Conservation (phyloP, 2,113 vertebrate genomes). For the Sminthopsis crassicaudata region DNA sequence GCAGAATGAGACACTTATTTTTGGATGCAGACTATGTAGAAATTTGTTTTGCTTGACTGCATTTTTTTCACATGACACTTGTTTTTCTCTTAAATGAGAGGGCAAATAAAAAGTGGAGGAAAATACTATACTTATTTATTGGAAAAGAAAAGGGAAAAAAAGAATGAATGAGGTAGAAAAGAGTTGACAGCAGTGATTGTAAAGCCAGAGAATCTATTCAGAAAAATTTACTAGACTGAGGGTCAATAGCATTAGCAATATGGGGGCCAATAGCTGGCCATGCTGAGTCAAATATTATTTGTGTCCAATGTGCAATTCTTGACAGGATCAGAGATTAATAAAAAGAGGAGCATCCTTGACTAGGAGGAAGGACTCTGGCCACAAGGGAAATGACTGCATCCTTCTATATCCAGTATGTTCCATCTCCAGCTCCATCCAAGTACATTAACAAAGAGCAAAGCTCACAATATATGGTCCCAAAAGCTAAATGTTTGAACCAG, state of each 20-base stretch:
- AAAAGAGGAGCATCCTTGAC: neutral
- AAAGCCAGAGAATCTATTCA: neutral
- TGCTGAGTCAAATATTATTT: neutral
- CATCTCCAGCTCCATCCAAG: neutral
- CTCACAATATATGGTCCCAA: neutral
- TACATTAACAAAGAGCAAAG: neutral
- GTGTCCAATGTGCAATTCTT: neutral
- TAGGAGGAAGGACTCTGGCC: neutral
- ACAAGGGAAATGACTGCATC: neutral
- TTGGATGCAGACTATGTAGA: neutral
- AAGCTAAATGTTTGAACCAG: neutral
- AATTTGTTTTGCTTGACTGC: neutral
- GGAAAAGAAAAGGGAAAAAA: neutral
- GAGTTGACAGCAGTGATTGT: neutral
- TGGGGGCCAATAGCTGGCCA: neutral
- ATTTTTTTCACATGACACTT: neutral
- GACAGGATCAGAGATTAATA: neutral
- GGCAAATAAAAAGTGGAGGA: neutral
- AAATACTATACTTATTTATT: neutral
- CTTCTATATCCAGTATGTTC: neutral
- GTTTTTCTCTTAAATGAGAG: neutral
- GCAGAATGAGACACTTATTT: neutral
- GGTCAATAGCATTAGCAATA: neutral
- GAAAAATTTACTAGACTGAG: neutral
- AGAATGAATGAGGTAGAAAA: neutral